Conservation (phyloP, 2,113 vertebrate genomes). For the Hydrolagus affinis region DNA sequence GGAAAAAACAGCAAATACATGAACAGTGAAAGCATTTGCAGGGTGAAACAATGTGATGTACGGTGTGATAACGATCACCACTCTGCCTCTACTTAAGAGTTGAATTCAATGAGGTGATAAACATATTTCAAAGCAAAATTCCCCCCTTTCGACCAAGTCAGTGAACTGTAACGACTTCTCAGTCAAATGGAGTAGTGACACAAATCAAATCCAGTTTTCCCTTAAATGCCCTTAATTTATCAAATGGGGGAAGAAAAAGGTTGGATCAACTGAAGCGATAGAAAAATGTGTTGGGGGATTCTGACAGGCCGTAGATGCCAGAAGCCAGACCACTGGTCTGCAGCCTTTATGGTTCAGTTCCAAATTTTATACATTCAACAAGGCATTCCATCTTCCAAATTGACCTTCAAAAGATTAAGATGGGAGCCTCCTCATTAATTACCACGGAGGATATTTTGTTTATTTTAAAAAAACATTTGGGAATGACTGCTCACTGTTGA, state of each 20-base stretch:
- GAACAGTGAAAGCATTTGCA: too few species aligned
- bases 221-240: not conserved
- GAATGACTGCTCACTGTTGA: conserved; percentile 11
- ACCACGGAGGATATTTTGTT: conserved; percentile 17
- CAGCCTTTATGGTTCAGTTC: not conserved
- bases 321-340: not conserved
- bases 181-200: not conserved
- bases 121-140: not conserved
- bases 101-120: not conserved
- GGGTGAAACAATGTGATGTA: not conserved
- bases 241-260: not conserved
- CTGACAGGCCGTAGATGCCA: not conserved
- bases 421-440: conserved; percentile 17
- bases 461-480: conserved; percentile 27
- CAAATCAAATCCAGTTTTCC: conserved; percentile 19
- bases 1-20: not conserved
- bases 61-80: not conserved
- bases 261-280: not conserved
- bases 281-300: not conserved
- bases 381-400: conserved; percentile 5
- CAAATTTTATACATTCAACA: not conserved
- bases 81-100: not conserved
- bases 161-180: too few species aligned
- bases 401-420: conserved; percentile 29
- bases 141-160: too few species aligned